Evolutionary conservation across 2,113 vertebrate species (phyloP).

Genomic region (Mustela lutreola): DNA sequence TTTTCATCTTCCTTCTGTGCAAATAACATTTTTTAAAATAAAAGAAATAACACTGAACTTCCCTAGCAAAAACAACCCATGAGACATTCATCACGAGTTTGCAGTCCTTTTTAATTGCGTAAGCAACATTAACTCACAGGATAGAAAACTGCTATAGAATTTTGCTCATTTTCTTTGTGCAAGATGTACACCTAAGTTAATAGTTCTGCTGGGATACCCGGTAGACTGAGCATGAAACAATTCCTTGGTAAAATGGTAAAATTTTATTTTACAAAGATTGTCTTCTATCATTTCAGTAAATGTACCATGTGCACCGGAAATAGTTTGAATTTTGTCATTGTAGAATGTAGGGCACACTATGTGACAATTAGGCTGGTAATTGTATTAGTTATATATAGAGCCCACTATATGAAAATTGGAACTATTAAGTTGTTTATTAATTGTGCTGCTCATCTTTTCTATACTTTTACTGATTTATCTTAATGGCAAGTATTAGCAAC

Average conservation of each 20-base stretch:
- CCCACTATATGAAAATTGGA: background rate
- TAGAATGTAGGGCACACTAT: background rate
- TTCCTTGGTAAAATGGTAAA: background rate
- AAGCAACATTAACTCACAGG: background rate
- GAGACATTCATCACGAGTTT: background rate
- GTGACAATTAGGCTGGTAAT: background rate
- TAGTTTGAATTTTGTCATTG: background rate
- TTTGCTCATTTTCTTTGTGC: slow-evolving; percentile 30
- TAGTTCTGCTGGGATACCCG: background rate
- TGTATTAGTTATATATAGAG: background rate
- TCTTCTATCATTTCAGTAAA: background rate
- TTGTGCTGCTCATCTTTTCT: background rate
- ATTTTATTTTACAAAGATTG: slow-evolving; percentile 12
- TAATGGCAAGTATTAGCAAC: background rate
- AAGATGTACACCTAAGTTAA: background rate
- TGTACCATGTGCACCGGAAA: background rate
- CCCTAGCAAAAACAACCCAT: background rate
- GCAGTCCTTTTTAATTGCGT: background rate
- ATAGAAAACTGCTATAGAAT: background rate
- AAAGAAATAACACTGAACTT: background rate
- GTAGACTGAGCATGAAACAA: background rate
- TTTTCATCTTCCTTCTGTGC: background rate
- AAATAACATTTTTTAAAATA: background rate
- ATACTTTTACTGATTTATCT: background rate
- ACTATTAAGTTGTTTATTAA: background rate